Evolutionary conservation across 2,113 vertebrate genomes (phyloP).

Genomic region (Ranitomeya imitator): DNA sequence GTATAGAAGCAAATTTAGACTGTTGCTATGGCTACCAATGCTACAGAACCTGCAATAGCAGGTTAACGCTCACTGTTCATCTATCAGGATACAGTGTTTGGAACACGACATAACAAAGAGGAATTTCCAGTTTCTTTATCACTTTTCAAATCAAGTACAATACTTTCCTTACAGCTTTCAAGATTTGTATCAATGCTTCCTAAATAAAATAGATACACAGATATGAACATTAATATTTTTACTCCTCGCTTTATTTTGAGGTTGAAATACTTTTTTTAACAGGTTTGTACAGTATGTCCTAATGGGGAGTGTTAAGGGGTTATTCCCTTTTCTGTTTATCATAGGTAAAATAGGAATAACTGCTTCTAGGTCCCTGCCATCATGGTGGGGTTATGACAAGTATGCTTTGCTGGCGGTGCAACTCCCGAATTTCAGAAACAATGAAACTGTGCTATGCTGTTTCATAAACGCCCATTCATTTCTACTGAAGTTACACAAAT

Average conservation of each 20-base stretch:
- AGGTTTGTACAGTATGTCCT: too few species aligned
- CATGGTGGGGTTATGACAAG: too few species aligned
- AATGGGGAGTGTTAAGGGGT: too few species aligned
- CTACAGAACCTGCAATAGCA: slow-evolving; percentile 25
- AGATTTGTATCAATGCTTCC: neutral
- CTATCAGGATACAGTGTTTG: slow-evolving; percentile 23
- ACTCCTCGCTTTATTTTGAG: neutral
- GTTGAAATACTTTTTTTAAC: neutral
- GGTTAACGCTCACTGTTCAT: slow-evolving; percentile 24
- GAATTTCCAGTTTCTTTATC: neutral
- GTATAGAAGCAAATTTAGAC: slow-evolving; percentile 43
- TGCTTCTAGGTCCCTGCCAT: too few species aligned
- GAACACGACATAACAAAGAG: slow-evolving; percentile 10
- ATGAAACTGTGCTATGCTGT: too few species aligned
- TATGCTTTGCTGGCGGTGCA: too few species aligned
- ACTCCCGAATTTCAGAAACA: too few species aligned
- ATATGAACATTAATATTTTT: neutral
- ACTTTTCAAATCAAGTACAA: neutral
- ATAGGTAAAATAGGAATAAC: too few species aligned
- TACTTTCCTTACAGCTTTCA: neutral
- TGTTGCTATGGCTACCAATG: slow-evolving; percentile 44
- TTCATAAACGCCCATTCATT: too few species aligned
- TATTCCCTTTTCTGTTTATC: too few species aligned
- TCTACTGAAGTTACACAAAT: neutral
- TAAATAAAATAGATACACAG: neutral